Evolutionary conservation across 1,140 invertebrate species (phyloP).

Genomic region (Bombus soroeensis): DNA sequence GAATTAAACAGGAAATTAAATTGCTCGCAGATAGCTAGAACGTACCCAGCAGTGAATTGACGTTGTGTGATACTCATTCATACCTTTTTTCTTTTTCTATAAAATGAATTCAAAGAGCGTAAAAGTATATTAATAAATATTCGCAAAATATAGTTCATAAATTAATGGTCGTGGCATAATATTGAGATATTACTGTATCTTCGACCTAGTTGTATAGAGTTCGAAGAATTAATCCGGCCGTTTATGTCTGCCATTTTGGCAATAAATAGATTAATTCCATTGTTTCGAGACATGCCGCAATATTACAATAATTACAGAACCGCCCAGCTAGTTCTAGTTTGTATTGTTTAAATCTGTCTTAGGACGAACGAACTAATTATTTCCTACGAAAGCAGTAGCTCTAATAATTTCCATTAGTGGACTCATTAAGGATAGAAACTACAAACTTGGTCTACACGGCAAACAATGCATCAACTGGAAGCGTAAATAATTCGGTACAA

Average conservation of each 20-base stretch:
- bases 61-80: background rate
- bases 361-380: background rate
- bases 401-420: background rate
- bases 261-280: constrained; percentile 18
- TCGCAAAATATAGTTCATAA: background rate
- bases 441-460: background rate
- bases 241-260: background rate
- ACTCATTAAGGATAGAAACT: background rate
- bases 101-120: background rate
- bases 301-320: constrained; percentile 27
- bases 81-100: background rate
- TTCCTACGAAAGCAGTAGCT: background rate
- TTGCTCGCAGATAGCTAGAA: background rate
- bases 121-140: background rate
- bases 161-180: background rate
- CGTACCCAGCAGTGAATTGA: background rate
- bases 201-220: too few relatives aligned
- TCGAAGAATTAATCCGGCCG: background rate
- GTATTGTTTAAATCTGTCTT: background rate
- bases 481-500: background rate
- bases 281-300: background rate
- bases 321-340: background rate
- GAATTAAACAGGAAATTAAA: background rate
- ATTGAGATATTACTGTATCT: background rate
- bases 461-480: background rate